These are phyloP conservation scores for Nibea albiflora DNA, from an alignment of 2,113 vertebrate species.

Conservation along the genomic window DNA sequence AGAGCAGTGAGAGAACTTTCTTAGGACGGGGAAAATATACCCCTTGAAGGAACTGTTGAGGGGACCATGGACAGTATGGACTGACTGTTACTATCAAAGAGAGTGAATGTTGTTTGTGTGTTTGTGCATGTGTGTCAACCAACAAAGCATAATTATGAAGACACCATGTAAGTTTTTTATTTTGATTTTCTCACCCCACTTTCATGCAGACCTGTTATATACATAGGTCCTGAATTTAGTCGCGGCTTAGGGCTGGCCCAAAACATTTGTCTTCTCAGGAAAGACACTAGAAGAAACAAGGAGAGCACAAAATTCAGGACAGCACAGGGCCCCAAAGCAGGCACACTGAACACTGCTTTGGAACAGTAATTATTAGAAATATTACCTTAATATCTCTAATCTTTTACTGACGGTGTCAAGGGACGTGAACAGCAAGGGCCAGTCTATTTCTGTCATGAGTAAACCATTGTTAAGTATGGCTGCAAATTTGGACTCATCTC, in stretches of 20 bases:
- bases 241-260: constrained; percentile 54
- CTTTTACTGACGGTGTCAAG: constrained; percentile 71
- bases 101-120: constrained; percentile 78
- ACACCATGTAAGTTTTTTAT: constrained; percentile 11
- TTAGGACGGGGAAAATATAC: constrained; percentile 51
- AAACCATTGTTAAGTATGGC: constrained; percentile 80
- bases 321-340: constrained; percentile 73
- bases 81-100: constrained; percentile 79
- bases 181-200: constrained; percentile 13
- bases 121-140: constrained; percentile 69
- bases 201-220: constrained; percentile 32
- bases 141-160: constrained; percentile 52
- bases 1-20: constrained; percentile 74
- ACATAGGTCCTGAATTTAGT: constrained; percentile 28
- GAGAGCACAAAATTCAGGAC: constrained; percentile 71
- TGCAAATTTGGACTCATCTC: constrained; percentile 68
- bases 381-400: constrained; percentile 39
- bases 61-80: constrained; percentile 79
- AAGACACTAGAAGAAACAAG: constrained; percentile 66
- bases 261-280: constrained; percentile 73
- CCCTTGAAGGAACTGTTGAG: constrained; percentile 79
- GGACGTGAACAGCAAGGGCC: constrained; percentile 76
- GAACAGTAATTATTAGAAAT: constrained; percentile 47
- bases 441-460: constrained; percentile 81
- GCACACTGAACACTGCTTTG: constrained; percentile 56